phyloP scores from a whole-genome alignment of 2,797 vertebrate genomes.

The Alosa sapidissima region DNA sequence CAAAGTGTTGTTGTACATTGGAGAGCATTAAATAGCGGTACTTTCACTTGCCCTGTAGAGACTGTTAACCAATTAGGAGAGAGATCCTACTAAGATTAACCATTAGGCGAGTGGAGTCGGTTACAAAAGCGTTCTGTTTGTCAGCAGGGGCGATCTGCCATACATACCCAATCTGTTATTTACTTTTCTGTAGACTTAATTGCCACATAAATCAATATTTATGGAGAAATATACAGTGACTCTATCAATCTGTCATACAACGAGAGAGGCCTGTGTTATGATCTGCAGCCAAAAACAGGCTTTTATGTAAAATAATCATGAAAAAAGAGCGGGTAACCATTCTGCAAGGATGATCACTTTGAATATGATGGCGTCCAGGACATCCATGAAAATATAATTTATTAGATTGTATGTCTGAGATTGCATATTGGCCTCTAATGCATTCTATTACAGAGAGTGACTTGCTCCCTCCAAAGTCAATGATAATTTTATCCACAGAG shows the following conservation, averaged over 20 bases:
- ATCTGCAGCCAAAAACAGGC: slow-evolving; percentile 18
- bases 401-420: slow-evolving; percentile 26
- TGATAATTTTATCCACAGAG: slow-evolving; percentile 66
- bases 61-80: slow-evolving; percentile 82
- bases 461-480: slow-evolving; percentile 55
- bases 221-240: slow-evolving; percentile 29
- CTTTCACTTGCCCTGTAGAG: slow-evolving; percentile 79
- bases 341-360: slow-evolving; percentile 9
- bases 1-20: slow-evolving; percentile 80
- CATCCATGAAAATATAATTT: slow-evolving; percentile 22
- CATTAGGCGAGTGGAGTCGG: slow-evolving; percentile 74
- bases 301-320: slow-evolving; percentile 18
- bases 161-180: slow-evolving; percentile 69
- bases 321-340: slow-evolving; percentile 2
- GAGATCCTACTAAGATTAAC: slow-evolving; percentile 80
- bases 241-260: slow-evolving; percentile 17
- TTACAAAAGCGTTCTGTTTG: slow-evolving; percentile 70
- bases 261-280: not conserved
- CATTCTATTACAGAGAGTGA: slow-evolving; percentile 54
- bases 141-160: slow-evolving; percentile 72
- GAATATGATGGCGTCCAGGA: slow-evolving; percentile 25
- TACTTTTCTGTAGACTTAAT: slow-evolving; percentile 68
- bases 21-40: slow-evolving; percentile 78
- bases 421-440: slow-evolving; percentile 26
- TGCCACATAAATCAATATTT: slow-evolving; percentile 49